These are phyloP conservation scores for Philereme transversata DNA, from an alignment of 2,888 invertebrate species.

Conservation along the genomic window DNA sequence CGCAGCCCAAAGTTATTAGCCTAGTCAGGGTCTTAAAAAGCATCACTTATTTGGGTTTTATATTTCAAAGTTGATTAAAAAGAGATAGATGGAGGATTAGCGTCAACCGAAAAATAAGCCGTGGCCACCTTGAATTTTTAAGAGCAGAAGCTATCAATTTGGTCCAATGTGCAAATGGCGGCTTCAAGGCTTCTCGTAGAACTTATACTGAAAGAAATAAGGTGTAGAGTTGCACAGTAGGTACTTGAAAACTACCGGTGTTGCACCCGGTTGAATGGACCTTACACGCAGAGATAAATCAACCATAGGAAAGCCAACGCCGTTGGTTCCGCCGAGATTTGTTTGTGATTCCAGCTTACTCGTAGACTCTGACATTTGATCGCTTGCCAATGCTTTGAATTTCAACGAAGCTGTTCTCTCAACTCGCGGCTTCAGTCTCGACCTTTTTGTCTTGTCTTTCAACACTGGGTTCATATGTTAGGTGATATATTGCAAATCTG, in stretches of 20 bases:
- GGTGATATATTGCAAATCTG: slow-evolving; percentile 9
- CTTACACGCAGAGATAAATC: slow-evolving; percentile 58
- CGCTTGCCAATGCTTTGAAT: slow-evolving; percentile 47
- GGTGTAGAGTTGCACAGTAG: slow-evolving; percentile 31
- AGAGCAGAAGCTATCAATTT: slow-evolving; percentile 35
- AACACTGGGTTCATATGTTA: slow-evolving; percentile 22
- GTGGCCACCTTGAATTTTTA: slow-evolving; percentile 46
- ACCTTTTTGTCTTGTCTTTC: slow-evolving; percentile 24
- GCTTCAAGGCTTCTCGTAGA: slow-evolving; percentile 21
- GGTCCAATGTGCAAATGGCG: slow-evolving; percentile 40
- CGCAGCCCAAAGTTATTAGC: slow-evolving; percentile 54
- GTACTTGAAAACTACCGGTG: slow-evolving; percentile 26
- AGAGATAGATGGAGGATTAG: slow-evolving; percentile 42
- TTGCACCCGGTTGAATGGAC: slow-evolving; percentile 54
- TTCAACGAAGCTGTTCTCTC: slow-evolving; percentile 31
- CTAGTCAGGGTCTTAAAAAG: slow-evolving; percentile 35
- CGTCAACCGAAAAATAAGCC: slow-evolving; percentile 37
- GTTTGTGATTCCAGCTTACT: slow-evolving; percentile 41
- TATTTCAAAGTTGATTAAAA: slow-evolving; percentile 40
- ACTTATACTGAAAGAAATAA: slow-evolving; percentile 31
- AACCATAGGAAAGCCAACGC: slow-evolving; percentile 56
- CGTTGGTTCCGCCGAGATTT: slow-evolving; percentile 43
- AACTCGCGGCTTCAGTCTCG: slow-evolving; percentile 11
- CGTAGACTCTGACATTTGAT: slow-evolving; percentile 54
- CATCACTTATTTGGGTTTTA: slow-evolving; percentile 36